These are phyloP conservation scores for Anodontia alba DNA, from an alignment of 2,888 invertebrate species.

Conservation along the genomic window DNA sequence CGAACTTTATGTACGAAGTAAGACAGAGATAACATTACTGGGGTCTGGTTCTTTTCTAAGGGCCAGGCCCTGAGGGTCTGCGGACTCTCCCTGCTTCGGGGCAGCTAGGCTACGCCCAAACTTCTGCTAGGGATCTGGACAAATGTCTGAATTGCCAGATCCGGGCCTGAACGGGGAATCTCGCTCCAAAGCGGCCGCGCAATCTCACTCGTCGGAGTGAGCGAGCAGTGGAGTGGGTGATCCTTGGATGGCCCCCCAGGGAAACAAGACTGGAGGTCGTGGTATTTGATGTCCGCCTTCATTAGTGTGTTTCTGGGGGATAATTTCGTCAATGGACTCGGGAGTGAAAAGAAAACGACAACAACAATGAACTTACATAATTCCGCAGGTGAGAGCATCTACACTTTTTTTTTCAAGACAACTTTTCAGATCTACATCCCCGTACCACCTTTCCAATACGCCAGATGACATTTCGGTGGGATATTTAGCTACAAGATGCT, in stretches of 20 bases:
- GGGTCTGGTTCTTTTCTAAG: slow-evolving; percentile 43
- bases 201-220: slow-evolving; percentile 26
- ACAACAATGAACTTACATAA: too few species aligned
- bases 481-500: too few species aligned
- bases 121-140: slow-evolving; percentile 18
- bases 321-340: not conserved
- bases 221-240: slow-evolving; percentile 32
- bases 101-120: slow-evolving; percentile 26
- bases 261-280: slow-evolving; percentile 17
- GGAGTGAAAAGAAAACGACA: not conserved
- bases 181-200: slow-evolving; percentile 43
- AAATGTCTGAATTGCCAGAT: slow-evolving; percentile 23
- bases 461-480: too few species aligned
- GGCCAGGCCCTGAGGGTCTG: slow-evolving; percentile 36
- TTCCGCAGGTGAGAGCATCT: too few species aligned
- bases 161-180: slow-evolving; percentile 21
- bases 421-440: too few species aligned
- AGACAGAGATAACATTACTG: slow-evolving; percentile 17
- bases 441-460: too few species aligned
- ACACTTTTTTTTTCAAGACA: too few species aligned
- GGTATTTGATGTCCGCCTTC: slow-evolving; percentile 20
- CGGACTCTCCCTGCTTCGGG: slow-evolving; percentile 32
- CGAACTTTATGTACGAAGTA: not conserved
- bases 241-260: slow-evolving; percentile 35
- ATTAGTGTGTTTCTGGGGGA: slow-evolving; percentile 38